phyloP scores from a whole-genome alignment of 2,888 invertebrate genomes.

The Melanophora roralis region DNA sequence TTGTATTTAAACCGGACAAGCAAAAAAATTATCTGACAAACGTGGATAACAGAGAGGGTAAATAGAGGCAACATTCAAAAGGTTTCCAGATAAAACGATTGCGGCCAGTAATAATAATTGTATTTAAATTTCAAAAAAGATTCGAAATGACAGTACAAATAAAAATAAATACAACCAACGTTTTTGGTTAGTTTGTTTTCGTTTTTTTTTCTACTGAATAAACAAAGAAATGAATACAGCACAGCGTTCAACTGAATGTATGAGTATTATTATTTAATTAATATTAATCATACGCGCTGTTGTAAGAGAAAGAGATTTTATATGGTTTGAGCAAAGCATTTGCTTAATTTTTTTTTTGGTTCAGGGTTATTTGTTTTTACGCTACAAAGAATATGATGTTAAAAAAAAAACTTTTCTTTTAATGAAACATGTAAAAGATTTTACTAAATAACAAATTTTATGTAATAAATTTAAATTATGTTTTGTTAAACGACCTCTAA shows the following conservation, averaged over 20 bases:
- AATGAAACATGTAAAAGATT: no score
- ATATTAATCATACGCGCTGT: slow-evolving; percentile 43
- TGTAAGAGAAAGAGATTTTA: not conserved
- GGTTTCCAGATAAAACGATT: slow-evolving; percentile 17
- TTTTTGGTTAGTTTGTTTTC: slow-evolving; percentile 14
- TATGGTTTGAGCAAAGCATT: not conserved
- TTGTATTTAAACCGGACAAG: slow-evolving; percentile 32
- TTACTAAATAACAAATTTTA: no score
- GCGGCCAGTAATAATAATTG: slow-evolving; percentile 32
- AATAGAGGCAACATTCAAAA: not conserved
- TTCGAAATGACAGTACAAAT: not conserved
- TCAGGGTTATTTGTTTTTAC: not conserved
- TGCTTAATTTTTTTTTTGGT: not conserved
- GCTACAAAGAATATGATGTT: no score
- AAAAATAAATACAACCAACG: not conserved
- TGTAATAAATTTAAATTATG: no score
- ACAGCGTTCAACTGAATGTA: slow-evolving; percentile 8
- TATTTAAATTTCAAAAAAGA: slow-evolving; percentile 21
- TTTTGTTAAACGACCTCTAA: no score
- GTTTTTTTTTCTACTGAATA: not conserved
- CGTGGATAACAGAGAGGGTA: not conserved
- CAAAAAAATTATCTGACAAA: no score
- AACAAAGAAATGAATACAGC: not conserved
- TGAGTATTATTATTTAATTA: slow-evolving; percentile 47
- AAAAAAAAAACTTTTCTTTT: no score